Evolutionary conservation across 1,140 invertebrate species (phyloP), one percentile per base, ranked within the genome.

Genomic region (Drosophila insularis): DNA sequence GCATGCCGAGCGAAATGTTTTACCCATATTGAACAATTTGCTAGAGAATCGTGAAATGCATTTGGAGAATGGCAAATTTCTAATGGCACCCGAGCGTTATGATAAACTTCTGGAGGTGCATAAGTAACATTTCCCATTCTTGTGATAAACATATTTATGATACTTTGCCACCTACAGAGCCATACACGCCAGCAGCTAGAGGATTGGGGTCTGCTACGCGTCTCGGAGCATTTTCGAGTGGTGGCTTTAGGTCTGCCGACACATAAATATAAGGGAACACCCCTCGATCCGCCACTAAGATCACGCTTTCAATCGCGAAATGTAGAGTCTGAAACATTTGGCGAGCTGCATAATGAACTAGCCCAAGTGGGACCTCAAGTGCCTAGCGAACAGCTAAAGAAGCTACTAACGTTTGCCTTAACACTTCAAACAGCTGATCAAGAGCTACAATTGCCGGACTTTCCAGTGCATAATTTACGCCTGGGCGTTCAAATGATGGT

Each of bases 11-110:
- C 93, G 98, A 63, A 99, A 99, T 94, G 98, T 99, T 31, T 93
- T 99, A 50, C 98, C 98, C 46, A 96, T 99, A 40, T 92, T 99
- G n/a, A 99, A 99, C 93, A 99, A 99, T 93, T 94, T 99, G 27
- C 92, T 99, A n/a, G 98, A 99, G 93, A 99, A 99, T 93, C 93
- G 98, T 59, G 98, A 99, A 93, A 99, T 99, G 98, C 97, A 99
- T 92, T 93, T 99, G 50, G 98, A 99, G 93, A 98, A 99, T 94
- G 98, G 98, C 1, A 93, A 98, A 74, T 98, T 99, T 92, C 93
- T 99, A 13, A 96, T 99, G 86, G 95, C 97, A 2, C 95, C 97
- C 23, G 92, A 94, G 2, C 94, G 97, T 93, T 99, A 98, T 91
- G 98, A 99, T 90, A 97, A 97, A 92, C 93, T 99, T 8, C 92